phyloP scores from a whole-genome alignment of 2,888 invertebrate species.

The Callosobruchus maculatus region DNA sequence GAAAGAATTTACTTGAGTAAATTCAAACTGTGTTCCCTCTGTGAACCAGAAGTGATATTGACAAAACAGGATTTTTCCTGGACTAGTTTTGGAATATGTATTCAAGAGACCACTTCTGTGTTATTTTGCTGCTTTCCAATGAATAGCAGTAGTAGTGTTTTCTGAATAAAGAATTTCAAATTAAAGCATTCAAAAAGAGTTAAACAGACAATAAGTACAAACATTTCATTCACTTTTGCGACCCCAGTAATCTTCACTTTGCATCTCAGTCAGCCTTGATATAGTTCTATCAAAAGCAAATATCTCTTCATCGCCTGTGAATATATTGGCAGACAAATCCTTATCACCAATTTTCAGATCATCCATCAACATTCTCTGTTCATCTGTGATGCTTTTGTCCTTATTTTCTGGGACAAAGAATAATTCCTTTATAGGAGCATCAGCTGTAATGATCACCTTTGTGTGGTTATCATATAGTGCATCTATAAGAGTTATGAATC shows the following conservation, averaged over 20 bases:
- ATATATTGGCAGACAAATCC: slow-evolving; percentile 78
- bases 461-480: slow-evolving; percentile 93
- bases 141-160: too few relatives aligned
- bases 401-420: slow-evolving; percentile 57
- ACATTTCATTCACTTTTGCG: slow-evolving; percentile 41
- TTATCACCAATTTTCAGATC: slow-evolving; percentile 82
- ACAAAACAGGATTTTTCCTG: too few relatives aligned
- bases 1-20: too few relatives aligned
- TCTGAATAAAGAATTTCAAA: too few relatives aligned
- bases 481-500: slow-evolving; percentile 96
- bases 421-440: slow-evolving; percentile 70
- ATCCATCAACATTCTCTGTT: slow-evolving; percentile 88
- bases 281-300: slow-evolving; percentile 95
- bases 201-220: neutral
- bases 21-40: too few relatives aligned
- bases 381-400: slow-evolving; percentile 55
- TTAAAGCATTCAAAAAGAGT: neutral
- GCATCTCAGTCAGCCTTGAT: slow-evolving; percentile 94
- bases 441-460: slow-evolving; percentile 80
- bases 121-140: too few relatives aligned
- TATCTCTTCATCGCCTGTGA: slow-evolving; percentile 96
- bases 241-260: slow-evolving; percentile 87
- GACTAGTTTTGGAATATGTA: too few relatives aligned
- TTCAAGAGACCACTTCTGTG: too few relatives aligned
- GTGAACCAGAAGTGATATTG: too few relatives aligned